Evolutionary conservation across 2,888 invertebrate species (phyloP).

Genomic region (Pterobdella sp.): DNA sequence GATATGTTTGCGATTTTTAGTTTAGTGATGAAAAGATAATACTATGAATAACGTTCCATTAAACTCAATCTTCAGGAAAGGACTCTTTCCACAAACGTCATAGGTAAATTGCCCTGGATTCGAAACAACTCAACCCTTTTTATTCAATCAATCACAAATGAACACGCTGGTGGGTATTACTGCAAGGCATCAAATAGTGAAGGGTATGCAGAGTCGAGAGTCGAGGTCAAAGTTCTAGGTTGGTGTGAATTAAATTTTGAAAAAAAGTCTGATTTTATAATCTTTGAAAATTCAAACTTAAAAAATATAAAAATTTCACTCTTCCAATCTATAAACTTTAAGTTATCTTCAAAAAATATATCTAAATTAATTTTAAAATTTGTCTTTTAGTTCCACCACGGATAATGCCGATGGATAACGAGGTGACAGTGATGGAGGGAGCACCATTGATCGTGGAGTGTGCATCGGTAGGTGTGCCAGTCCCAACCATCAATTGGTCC

Average conservation of each 20-base stretch:
- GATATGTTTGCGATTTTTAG: background rate
- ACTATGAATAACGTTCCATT: background rate
- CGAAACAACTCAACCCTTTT: slow-evolving; percentile 14
- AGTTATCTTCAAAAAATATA: too few relatives aligned
- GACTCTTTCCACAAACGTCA: slow-evolving; percentile 20
- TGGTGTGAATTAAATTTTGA: background rate
- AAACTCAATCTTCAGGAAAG: slow-evolving; percentile 10
- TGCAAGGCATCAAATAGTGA: slow-evolving; percentile 22
- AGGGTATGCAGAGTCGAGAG: slow-evolving; percentile 19
- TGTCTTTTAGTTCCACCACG: slow-evolving; percentile 6
- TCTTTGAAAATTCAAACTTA: background rate
- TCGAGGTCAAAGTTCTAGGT: slow-evolving; percentile 26
- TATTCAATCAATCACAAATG: background rate
- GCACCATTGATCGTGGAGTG: slow-evolving; percentile 25
- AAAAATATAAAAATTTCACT: background rate
- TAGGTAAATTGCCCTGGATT: slow-evolving; percentile 19
- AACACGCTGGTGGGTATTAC: slow-evolving; percentile 12
- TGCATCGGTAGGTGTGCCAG: slow-evolving; percentile 7
- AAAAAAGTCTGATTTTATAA: background rate
- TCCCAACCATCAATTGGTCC: slow-evolving; percentile 23
- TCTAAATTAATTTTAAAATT: background rate
- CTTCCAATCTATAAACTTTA: background rate
- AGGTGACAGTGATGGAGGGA: slow-evolving; percentile 24
- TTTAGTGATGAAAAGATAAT: background rate
- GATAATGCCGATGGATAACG: background rate